Evolutionary conservation across 2,888 invertebrate species (phyloP).

Genomic region (Apomyelois bistriatella): DNA sequence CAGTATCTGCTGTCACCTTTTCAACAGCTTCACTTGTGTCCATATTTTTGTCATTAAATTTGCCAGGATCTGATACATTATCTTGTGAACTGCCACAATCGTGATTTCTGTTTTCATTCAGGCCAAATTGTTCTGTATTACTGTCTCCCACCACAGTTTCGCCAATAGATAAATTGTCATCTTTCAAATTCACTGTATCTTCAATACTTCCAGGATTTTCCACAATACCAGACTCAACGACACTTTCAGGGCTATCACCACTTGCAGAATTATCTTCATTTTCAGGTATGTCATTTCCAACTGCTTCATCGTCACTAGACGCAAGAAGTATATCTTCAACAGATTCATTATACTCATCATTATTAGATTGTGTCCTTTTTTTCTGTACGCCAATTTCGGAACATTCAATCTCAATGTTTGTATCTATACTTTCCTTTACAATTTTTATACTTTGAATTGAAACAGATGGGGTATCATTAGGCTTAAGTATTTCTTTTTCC

Average conservation of each 20-base stretch:
- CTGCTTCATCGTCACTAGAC: conserved; percentile 49
- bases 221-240: background rate
- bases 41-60: background rate
- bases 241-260: conserved; percentile 2
- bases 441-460: conserved; percentile 10
- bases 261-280: background rate
- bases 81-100: background rate
- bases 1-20: background rate
- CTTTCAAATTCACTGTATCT: conserved; percentile 34
- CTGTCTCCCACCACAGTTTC: conserved; percentile 32
- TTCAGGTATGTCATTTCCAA: conserved; percentile 14
- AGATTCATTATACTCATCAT: conserved; percentile 36
- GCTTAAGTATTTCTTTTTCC: conserved; percentile 13
- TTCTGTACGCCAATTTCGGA: conserved; percentile 22
- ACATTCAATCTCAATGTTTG: conserved; percentile 27
- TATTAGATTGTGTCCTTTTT: conserved; percentile 29
- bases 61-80: background rate
- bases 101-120: background rate
- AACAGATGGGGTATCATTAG: conserved; percentile 11
- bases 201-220: conserved; percentile 10
- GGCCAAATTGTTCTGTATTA: background rate
- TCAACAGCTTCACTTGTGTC: background rate
- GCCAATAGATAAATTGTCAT: conserved; percentile 41
- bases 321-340: conserved; percentile 53
- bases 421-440: conserved; percentile 17